phyloP scores from a whole-genome alignment of 2,888 invertebrate genomes.

The Coelinius sp. region DNA sequence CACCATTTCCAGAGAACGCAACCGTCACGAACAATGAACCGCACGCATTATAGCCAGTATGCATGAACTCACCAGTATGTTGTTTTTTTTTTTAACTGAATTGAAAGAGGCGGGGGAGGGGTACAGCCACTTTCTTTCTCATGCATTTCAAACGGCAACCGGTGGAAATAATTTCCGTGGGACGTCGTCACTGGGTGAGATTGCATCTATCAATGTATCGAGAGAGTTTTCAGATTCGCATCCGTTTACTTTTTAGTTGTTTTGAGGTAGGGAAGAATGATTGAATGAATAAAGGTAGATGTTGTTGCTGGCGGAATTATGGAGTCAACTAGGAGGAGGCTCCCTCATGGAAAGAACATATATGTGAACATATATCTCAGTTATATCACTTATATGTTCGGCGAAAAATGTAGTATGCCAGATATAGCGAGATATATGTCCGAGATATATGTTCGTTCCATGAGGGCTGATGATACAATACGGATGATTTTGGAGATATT shows the following conservation, averaged over 20 bases:
- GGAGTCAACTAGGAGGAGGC: too few relatives aligned
- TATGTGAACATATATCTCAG: too few relatives aligned
- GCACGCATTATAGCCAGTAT: slow-evolving; percentile 34
- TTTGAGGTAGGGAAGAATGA: background rate
- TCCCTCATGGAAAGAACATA: too few relatives aligned
- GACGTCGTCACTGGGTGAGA: background rate
- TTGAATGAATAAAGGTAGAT: too few relatives aligned
- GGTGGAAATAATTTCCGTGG: slow-evolving; percentile 8
- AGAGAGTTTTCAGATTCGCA: background rate
- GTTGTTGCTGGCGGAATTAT: too few relatives aligned
- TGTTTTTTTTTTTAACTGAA: background rate
- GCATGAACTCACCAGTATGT: slow-evolving; percentile 26
- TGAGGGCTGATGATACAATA: too few relatives aligned
- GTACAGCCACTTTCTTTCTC: slow-evolving; percentile 10
- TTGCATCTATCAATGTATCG: background rate
- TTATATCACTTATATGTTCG: too few relatives aligned
- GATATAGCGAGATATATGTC: too few relatives aligned
- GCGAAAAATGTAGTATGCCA: too few relatives aligned
- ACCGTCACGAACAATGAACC: slow-evolving; percentile 50
- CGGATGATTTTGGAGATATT: too few relatives aligned
- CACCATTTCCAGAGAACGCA: slow-evolving; percentile 51
- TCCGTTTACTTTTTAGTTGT: background rate
- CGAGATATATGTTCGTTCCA: too few relatives aligned
- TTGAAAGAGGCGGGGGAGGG: background rate
- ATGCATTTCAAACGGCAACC: slow-evolving; percentile 7